These are phyloP conservation scores for Felis catus DNA, from an alignment of 2,113 vertebrate genomes.

Conservation along the genomic window DNA sequence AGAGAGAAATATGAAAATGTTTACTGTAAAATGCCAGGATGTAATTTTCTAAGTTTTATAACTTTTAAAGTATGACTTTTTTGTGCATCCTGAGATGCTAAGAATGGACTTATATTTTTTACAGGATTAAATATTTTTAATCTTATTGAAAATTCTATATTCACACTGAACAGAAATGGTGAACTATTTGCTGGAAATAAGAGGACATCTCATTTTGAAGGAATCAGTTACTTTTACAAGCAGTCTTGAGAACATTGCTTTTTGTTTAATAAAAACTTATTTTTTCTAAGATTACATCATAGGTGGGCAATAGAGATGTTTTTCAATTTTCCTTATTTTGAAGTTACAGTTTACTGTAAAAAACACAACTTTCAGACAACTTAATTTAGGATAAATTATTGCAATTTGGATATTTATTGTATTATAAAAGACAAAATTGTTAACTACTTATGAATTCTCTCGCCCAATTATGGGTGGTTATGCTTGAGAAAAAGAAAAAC, in stretches of 20 bases:
- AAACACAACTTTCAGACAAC: not conserved
- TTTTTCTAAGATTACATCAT: not conserved
- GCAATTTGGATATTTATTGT: not conserved
- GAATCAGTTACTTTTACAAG: not conserved
- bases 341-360: not conserved
- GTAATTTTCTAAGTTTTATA: constrained; percentile 27
- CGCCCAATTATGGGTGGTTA: not conserved
- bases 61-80: not conserved
- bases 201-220: not conserved
- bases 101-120: not conserved
- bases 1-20: not conserved
- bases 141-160: not conserved
- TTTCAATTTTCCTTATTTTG: not conserved
- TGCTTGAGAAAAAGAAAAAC: not conserved
- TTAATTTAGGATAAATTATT: not conserved
- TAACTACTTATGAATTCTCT: not conserved
- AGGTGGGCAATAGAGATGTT: not conserved
- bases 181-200: not conserved
- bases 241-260: not conserved
- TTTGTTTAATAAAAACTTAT: not conserved
- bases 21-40: not conserved
- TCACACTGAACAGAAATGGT: not conserved
- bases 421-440: not conserved
- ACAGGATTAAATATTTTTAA: not conserved
- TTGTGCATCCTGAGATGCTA: not conserved